Conservation (phyloP, 1,140 invertebrate genomes). For the Aphidius gifuensis region DNA sequence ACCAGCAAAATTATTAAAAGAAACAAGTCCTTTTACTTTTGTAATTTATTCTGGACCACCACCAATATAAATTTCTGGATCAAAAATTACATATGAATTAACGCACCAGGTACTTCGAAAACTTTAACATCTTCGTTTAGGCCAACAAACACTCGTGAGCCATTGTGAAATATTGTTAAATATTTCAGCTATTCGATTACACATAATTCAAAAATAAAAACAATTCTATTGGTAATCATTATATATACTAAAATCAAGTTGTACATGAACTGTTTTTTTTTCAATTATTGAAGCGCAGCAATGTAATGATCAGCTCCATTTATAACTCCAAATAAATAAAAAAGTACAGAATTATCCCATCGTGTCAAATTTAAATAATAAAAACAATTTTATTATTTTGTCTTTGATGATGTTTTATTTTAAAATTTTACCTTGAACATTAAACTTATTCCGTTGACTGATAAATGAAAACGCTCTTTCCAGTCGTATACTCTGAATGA, state of each 20-base stretch:
- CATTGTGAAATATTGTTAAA: slow-evolving; percentile 78
- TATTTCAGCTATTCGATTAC: slow-evolving; percentile 81
- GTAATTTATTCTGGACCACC: slow-evolving; percentile 75
- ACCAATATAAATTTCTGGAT: slow-evolving; percentile 90
- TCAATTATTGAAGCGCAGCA: slow-evolving; percentile 76
- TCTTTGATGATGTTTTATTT: slow-evolving; percentile 4
- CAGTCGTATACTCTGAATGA: slow-evolving; percentile 89
- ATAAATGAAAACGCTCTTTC: slow-evolving; percentile 86
- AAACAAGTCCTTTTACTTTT: slow-evolving; percentile 75
- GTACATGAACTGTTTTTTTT: slow-evolving; percentile 72
- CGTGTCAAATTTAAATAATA: too few relatives aligned
- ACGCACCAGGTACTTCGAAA: slow-evolving; percentile 69
- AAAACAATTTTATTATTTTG: too few relatives aligned
- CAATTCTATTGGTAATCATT: slow-evolving; percentile 67
- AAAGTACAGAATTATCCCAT: too few relatives aligned
- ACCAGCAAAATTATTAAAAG: slow-evolving; percentile 69
- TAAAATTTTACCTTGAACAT: slow-evolving; percentile 72
- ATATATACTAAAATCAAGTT: slow-evolving; percentile 83
- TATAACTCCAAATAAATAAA: too few relatives aligned
- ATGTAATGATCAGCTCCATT: too few relatives aligned
- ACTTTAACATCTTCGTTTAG: slow-evolving; percentile 69
- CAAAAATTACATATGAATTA: slow-evolving; percentile 79
- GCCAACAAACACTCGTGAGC: slow-evolving; percentile 67
- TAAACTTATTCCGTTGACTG: slow-evolving; percentile 80
- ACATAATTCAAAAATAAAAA: slow-evolving; percentile 68